Percentiles rank a stretch among this genome's conserved stretches.
Conservation (phyloP, 2,888 invertebrate species). For the Tiphia femorata region DNA sequence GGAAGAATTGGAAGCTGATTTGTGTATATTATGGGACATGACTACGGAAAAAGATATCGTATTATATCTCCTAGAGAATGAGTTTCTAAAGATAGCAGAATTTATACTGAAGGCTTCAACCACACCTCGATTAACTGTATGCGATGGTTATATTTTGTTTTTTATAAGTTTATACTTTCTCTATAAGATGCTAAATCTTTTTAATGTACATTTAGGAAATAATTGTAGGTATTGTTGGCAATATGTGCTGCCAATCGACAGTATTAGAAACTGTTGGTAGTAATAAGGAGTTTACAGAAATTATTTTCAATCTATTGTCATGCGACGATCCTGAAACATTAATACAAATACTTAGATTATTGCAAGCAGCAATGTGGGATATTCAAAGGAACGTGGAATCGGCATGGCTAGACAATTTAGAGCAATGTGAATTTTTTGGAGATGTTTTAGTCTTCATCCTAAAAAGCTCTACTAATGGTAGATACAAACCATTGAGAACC, state of each 20-base stretch:
- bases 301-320: slow-evolving; percentile 72
- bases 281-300: slow-evolving; percentile 73
- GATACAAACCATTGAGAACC: background rate
- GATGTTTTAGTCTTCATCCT: slow-evolving; percentile 79
- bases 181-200: background rate
- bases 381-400: slow-evolving; percentile 53
- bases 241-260: slow-evolving; percentile 81
- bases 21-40: slow-evolving; percentile 89
- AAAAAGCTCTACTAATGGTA: slow-evolving; percentile 49
- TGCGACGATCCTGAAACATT: slow-evolving; percentile 80
- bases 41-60: slow-evolving; percentile 84
- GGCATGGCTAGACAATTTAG: slow-evolving; percentile 50
- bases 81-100: slow-evolving; percentile 77
- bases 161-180: background rate
- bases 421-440: slow-evolving; percentile 69
- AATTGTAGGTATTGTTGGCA: slow-evolving; percentile 85
- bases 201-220: slow-evolving; percentile 75
- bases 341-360: slow-evolving; percentile 79
- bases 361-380: slow-evolving; percentile 67
- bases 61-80: slow-evolving; percentile 76
- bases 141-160: background rate
- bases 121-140: slow-evolving; percentile 74
- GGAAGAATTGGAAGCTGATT: slow-evolving; percentile 78
- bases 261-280: slow-evolving; percentile 73
- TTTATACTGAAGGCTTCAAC: slow-evolving; percentile 73